These are phyloP conservation scores for Crocidura indochinensis DNA, from an alignment of 2,797 vertebrate genomes.

Conservation along the genomic window DNA sequence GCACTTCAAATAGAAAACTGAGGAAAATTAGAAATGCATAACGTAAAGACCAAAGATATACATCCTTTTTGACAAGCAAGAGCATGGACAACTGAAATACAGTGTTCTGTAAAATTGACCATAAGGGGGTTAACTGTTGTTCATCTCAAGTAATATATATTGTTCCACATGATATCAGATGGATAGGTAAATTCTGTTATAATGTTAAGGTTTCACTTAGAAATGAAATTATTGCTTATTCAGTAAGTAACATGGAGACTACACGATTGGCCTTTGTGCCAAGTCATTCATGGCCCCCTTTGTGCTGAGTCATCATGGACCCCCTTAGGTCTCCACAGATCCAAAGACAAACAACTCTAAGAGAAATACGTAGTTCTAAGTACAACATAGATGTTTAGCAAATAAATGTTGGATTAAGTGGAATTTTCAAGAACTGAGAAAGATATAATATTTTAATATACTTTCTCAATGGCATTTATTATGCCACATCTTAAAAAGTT, in stretches of 20 bases:
- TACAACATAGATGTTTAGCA: background rate
- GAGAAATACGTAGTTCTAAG: background rate
- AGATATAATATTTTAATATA: constrained; percentile 85
- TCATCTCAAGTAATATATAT: constrained; percentile 15
- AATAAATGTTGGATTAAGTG: background rate
- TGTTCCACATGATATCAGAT: background rate
- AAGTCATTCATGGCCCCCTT: background rate
- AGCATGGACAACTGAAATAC: constrained; percentile 44
- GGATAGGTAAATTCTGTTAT: background rate
- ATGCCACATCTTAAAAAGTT: constrained; percentile 69
- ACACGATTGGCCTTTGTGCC: background rate
- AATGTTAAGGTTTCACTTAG: background rate
- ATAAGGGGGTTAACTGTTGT: background rate
- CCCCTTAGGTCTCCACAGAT: background rate
- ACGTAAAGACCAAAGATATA: constrained; percentile 11
- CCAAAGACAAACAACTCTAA: background rate
- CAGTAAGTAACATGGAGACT: background rate
- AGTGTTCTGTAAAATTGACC: background rate
- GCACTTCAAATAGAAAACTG: constrained; percentile 54
- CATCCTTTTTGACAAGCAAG: constrained; percentile 6
- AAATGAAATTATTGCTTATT: background rate
- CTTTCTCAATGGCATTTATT: constrained; percentile 72
- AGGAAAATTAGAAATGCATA: constrained; percentile 20
- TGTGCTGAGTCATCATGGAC: background rate
- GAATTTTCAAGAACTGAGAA: constrained; percentile 62